phyloP scores from a whole-genome alignment of 2,797 vertebrate genomes.

The Threskiornis aethiopicus region DNA sequence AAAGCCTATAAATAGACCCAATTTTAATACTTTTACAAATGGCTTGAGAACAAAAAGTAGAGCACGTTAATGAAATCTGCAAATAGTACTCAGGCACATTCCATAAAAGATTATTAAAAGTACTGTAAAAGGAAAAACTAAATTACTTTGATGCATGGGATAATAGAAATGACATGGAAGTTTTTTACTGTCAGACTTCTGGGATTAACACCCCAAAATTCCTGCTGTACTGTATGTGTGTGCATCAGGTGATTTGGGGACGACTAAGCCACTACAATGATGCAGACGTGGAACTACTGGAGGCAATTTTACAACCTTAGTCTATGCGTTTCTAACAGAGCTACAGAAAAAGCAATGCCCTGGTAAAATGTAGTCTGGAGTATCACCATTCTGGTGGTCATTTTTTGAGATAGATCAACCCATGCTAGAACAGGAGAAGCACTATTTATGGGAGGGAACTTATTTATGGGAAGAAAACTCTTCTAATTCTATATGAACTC shows the following conservation, averaged over 20 bases:
- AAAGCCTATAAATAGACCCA: slow-evolving; percentile 37
- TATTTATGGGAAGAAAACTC: not conserved
- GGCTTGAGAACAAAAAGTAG: slow-evolving; percentile 33
- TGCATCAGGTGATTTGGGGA: not conserved
- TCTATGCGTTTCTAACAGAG: not conserved
- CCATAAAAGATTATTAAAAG: not conserved
- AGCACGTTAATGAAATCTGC: slow-evolving; percentile 27
- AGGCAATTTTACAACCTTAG: not conserved
- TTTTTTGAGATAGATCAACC: not conserved
- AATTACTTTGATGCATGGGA: not conserved
- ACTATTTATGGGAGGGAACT: not conserved
- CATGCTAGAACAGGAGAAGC: not conserved
- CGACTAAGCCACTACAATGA: not conserved
- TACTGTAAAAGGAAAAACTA: not conserved
- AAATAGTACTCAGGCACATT: not conserved
- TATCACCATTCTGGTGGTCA: not conserved
- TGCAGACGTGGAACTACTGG: not conserved
- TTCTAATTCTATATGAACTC: not conserved
- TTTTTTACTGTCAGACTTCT: not conserved
- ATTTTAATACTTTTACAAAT: slow-evolving; percentile 25
- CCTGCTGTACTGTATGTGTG: not conserved
- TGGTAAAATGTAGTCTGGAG: not conserved
- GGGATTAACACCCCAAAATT: not conserved
- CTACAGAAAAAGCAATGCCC: not conserved
- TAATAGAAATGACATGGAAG: not conserved